Percentiles rank a stretch among this genome's conserved stretches.
Conservation (phyloP, 2,113 vertebrate species). For the Bettongia penicillata region DNA sequence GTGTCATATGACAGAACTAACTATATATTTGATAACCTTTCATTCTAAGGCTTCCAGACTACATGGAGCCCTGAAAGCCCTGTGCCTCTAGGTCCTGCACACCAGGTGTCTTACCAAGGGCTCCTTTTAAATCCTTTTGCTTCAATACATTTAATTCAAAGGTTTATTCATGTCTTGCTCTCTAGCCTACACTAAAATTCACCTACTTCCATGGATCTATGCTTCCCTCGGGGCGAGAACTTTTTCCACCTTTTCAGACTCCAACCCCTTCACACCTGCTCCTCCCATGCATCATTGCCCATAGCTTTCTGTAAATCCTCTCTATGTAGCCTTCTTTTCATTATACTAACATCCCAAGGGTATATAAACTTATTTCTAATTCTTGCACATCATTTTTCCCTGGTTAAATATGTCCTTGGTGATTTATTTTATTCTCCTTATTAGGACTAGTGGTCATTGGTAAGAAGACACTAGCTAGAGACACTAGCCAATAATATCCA, state of each 20-base stretch:
- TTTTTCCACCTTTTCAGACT: background rate
- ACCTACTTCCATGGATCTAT: background rate
- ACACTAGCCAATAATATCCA: background rate
- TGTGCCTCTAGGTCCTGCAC: background rate
- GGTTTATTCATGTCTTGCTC: background rate
- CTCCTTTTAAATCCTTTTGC: background rate
- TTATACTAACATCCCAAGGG: background rate
- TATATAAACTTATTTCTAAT: background rate
- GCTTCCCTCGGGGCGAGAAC: background rate
- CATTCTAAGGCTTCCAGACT: background rate
- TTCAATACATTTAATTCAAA: background rate
- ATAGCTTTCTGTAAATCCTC: background rate
- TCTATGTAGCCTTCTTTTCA: background rate
- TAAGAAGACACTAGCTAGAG: background rate
- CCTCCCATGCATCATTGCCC: background rate
- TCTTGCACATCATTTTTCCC: background rate
- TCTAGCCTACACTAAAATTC: background rate
- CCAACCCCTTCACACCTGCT: background rate
- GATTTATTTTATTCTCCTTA: slow-evolving; percentile 2
- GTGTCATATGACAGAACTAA: background rate
- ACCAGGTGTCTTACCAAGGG: background rate
- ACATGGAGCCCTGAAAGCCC: background rate
- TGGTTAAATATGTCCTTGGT: background rate
- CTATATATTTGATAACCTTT: background rate
- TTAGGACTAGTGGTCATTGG: background rate